Percentiles rank a stretch among this genome's conserved stretches.
Evolutionary conservation across 1,140 invertebrate species (phyloP).

Genomic region (Diuraphis noxia): DNA sequence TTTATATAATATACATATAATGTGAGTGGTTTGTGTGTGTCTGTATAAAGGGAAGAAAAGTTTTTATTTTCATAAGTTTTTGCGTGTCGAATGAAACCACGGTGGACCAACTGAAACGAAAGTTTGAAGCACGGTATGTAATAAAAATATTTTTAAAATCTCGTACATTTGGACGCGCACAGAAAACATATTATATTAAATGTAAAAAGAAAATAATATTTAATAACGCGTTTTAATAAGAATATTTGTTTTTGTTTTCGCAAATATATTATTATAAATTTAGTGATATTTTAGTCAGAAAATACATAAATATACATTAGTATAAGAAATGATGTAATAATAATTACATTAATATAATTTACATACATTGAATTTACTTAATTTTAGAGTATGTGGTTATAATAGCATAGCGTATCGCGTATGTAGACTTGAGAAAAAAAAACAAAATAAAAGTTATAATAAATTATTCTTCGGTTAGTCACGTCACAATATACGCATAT

Average conservation of each 20-base stretch:
- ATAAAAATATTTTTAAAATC: conserved; percentile 7
- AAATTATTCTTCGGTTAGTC: background rate
- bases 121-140: background rate
- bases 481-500: too few relatives aligned
- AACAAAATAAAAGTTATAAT: background rate
- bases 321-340: background rate
- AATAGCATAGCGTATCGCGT: background rate
- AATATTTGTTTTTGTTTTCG: background rate
- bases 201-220: background rate
- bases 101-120: background rate
- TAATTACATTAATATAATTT: background rate
- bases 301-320: background rate
- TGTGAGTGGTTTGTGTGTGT: background rate
- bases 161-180: background rate
- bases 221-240: background rate
- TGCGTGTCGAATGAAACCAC: background rate
- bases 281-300: background rate
- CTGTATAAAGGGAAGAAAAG: background rate
- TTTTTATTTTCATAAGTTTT: conserved; percentile 6
- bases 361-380: background rate
- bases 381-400: background rate
- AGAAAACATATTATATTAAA: background rate
- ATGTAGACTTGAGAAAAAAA: background rate
- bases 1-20: background rate
- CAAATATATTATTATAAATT: background rate